A percentile compares a stretch with the other conserved stretches of the same genome.
Conservation (phyloP, 2,113 vertebrate genomes). For the Ellobius talpinus region DNA sequence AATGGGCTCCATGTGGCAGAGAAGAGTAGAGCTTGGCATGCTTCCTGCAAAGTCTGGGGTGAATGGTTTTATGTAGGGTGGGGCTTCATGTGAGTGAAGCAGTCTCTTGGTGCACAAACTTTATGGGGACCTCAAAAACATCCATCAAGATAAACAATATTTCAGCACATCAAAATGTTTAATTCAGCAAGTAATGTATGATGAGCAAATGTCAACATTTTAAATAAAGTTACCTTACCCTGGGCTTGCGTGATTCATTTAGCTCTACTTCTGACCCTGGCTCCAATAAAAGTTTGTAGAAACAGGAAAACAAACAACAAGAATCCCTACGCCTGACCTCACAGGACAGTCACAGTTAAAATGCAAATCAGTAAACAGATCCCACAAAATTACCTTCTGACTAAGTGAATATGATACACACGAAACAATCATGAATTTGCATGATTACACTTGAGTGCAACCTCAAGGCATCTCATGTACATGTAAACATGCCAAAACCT, state of each 20-base stretch:
- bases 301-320: neutral
- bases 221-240: neutral
- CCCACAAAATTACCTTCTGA: neutral
- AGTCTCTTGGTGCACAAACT: neutral
- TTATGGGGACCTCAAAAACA: neutral
- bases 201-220: neutral
- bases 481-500: neutral
- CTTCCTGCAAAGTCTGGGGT: neutral
- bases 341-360: neutral
- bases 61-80: neutral
- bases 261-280: neutral
- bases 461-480: neutral
- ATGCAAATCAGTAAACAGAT: neutral
- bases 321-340: neutral
- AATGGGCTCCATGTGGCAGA: neutral
- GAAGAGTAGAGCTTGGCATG: neutral
- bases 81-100: neutral
- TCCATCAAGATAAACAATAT: neutral
- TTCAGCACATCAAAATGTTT: neutral
- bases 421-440: neutral
- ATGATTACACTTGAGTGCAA: neutral
- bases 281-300: neutral
- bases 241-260: neutral
- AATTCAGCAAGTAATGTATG: neutral
- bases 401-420: neutral